These are phyloP conservation scores for Polydrusus pterygomalis DNA, from an alignment of 2,888 invertebrate genomes.

Conservation along the genomic window DNA sequence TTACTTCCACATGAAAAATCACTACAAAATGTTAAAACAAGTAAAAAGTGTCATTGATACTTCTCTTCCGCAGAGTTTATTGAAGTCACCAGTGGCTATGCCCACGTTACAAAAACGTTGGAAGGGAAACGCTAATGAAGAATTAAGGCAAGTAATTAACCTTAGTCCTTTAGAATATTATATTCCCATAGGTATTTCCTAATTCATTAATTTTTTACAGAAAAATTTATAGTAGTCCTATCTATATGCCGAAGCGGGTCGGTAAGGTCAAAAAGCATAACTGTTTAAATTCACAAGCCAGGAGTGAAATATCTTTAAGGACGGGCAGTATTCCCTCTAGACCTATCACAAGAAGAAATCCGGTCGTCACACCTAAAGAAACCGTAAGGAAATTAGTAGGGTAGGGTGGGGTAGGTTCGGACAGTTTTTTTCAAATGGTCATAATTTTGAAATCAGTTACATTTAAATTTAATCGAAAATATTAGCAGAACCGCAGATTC, in stretches of 20 bases:
- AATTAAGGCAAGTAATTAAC: conserved; percentile 38
- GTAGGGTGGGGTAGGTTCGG: too few relatives aligned
- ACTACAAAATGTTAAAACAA: conserved; percentile 69
- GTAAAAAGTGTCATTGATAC: conserved; percentile 70
- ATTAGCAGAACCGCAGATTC: too few relatives aligned
- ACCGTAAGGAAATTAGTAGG: conserved; percentile 24
- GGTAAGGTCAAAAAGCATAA: conserved; percentile 52
- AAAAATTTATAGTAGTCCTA: conserved; percentile 32
- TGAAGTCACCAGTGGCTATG: conserved; percentile 52
- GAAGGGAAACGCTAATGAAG: conserved; percentile 46
- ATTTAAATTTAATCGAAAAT: too few relatives aligned
- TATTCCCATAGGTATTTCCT: too few relatives aligned
- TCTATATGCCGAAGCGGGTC: conserved; percentile 26
- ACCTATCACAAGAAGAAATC: conserved; percentile 54
- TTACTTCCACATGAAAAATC: conserved; percentile 72
- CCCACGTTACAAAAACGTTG: conserved; percentile 34
- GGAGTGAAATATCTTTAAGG: conserved; percentile 48
- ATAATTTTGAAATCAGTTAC: too few relatives aligned
- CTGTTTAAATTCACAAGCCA: conserved; percentile 48
- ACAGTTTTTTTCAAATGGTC: too few relatives aligned
- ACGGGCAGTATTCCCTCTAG: conserved; percentile 44
- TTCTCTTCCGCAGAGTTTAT: conserved; percentile 65
- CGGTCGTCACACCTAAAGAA: conserved; percentile 29
- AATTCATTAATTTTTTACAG: conserved; percentile 17
- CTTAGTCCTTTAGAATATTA: too few relatives aligned